Evolutionary conservation across 2,113 vertebrate genomes (phyloP), one percentile per base, ranked within the genome.

Genomic region (Psettodes erumei): DNA sequence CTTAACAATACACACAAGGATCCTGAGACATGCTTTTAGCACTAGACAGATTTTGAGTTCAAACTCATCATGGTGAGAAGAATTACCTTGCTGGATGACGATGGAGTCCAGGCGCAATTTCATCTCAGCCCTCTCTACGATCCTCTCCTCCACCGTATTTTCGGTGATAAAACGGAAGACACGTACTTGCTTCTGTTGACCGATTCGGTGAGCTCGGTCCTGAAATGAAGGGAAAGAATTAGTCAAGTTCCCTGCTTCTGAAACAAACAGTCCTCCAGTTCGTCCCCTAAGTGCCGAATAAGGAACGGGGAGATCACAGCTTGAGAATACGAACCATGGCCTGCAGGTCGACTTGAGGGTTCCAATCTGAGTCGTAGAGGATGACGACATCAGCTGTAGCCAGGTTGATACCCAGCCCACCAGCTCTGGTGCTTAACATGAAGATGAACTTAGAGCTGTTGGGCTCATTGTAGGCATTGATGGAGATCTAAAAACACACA

Each of bases 151-250:
- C 63, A 99, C 96, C 0, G 98, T 99, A 30, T 99, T 99, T 72
- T 99, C 98, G 0, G 97, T 99, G 81, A 99, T 99, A 68, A 97
- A 99, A n/a, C 98, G 94, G 79, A 98, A 99, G 35, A 99, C 98
- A 2, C 96, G 89, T 0, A 99, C 98, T 2, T 96, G 96, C 91
- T 99, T 99, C 78, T 96, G 96, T 67, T 99, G 98, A 33, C 98
- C 98, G 82, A 99, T 99, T 79, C 98, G 96, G 90, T 99, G 98
- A 0, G 98, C 98, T 75, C 98, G 96, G 82, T 99, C 98, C 98
- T 99, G 84, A 33, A 60, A 73, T 13, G 1, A 33, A 64, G 32
- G 19, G 9, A 53, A 2, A 5, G 10, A 19, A 75, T 0, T 5
- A 4, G 15, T 78, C 11, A 71, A 28, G 15, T 10, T 6, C 0